A percentile compares a stretch with the other conserved stretches of the same genome.
phyloP scores from a whole-genome alignment of 2,888 invertebrate genomes.

The Lasioglossum morio region DNA sequence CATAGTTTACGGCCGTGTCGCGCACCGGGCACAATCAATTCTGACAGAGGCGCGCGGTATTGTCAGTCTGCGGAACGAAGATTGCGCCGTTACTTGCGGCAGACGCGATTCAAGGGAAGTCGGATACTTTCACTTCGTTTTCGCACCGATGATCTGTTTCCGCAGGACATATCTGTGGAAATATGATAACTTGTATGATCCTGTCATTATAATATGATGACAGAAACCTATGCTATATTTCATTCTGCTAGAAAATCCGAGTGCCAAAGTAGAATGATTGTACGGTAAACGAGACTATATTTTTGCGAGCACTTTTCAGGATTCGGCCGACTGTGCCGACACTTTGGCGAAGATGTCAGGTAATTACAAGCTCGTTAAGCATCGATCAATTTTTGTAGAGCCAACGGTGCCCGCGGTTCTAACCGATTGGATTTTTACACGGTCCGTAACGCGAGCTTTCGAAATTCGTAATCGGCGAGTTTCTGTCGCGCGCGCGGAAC shows the following conservation, averaged over 20 bases:
- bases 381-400: constrained; percentile 13
- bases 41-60: neutral
- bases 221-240: neutral
- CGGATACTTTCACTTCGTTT: neutral
- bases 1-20: neutral
- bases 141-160: neutral
- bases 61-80: neutral
- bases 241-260: neutral
- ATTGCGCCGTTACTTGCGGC: neutral
- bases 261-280: neutral
- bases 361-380: constrained; percentile 19
- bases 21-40: neutral
- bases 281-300: neutral
- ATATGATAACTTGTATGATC: neutral
- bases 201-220: too few species aligned
- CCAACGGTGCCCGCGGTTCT: constrained; percentile 2
- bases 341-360: neutral
- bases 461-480: constrained; percentile 36
- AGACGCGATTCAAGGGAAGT: neutral
- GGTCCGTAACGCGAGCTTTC: constrained; percentile 21
- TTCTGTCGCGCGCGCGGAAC: neutral
- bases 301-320: neutral
- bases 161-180: too few species aligned
- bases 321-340: neutral
- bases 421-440: constrained; percentile 16